These are phyloP conservation scores for Erethizon dorsatum DNA, from an alignment of 2,797 vertebrate species.

Conservation along the genomic window DNA sequence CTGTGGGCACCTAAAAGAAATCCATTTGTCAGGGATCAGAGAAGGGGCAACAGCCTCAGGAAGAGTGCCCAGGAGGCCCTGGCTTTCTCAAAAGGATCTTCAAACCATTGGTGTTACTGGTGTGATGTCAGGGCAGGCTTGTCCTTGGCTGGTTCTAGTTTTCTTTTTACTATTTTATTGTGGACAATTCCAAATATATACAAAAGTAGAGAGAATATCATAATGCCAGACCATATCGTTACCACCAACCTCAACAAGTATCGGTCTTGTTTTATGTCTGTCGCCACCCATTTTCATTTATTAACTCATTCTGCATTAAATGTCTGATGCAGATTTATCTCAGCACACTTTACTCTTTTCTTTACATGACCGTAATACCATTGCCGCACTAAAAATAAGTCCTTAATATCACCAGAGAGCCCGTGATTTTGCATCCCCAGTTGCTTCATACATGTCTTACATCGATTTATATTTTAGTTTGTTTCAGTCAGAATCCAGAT, in stretches of 20 bases:
- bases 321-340: not conserved
- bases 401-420: not conserved
- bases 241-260: not conserved
- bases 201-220: not conserved
- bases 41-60: not conserved
- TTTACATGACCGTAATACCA: not conserved
- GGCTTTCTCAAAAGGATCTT: not conserved
- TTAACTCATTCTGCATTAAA: not conserved
- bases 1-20: not conserved
- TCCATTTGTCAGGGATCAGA: not conserved
- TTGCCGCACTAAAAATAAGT: not conserved
- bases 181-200: not conserved
- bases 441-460: not conserved
- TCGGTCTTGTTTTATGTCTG: not conserved
- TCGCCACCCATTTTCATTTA: no score
- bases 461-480: not conserved
- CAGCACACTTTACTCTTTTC: not conserved
- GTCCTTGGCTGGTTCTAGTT: not conserved
- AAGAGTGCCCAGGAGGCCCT: not conserved
- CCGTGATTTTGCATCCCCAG: not conserved
- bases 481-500: not conserved
- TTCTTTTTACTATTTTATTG: not conserved
- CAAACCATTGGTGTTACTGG: rapidly evolving
- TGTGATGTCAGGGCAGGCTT: not conserved
- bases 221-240: not conserved